Conservation (phyloP, 2,797 vertebrate species). For the Glyptemys insculpta region DNA sequence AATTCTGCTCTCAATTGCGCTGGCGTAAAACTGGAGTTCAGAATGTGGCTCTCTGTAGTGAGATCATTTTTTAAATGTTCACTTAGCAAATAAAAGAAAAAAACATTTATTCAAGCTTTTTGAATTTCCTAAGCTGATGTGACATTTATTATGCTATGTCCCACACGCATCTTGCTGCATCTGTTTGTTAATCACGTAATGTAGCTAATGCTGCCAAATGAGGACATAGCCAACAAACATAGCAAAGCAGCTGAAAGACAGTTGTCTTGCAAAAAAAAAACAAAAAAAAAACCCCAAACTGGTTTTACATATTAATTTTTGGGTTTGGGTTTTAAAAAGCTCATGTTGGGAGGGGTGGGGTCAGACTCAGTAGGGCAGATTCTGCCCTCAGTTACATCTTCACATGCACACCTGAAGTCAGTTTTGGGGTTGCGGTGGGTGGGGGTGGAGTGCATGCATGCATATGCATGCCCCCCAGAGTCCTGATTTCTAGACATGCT, state of each 20-base stretch:
- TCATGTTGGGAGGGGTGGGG: not conserved
- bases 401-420: not conserved
- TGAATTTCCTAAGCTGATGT: not conserved
- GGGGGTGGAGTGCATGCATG: not conserved
- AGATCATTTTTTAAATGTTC: not conserved
- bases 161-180: not conserved
- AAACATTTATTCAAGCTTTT: not conserved
- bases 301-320: not conserved
- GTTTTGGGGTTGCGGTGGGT: fast-evolving
- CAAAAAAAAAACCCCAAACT: not conserved
- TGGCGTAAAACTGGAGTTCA: slow-evolving; percentile 12
- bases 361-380: not conserved
- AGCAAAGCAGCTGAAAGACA: not conserved
- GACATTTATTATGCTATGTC: slow-evolving; percentile 9
- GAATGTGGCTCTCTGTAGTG: not conserved
- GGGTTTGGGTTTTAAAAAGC: not conserved
- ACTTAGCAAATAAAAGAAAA: slow-evolving; percentile 32
- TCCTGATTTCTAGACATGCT: not conserved
- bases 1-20: slow-evolving; percentile 6
- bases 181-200: slow-evolving; percentile 34
- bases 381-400: fast-evolving
- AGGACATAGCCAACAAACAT: not conserved
- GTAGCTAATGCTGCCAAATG: not conserved
- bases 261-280: not conserved
- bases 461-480: not conserved